Base-by-base conservation (phyloP, 1,140 invertebrate species). In the Frieseomelitta varia region DNA sequence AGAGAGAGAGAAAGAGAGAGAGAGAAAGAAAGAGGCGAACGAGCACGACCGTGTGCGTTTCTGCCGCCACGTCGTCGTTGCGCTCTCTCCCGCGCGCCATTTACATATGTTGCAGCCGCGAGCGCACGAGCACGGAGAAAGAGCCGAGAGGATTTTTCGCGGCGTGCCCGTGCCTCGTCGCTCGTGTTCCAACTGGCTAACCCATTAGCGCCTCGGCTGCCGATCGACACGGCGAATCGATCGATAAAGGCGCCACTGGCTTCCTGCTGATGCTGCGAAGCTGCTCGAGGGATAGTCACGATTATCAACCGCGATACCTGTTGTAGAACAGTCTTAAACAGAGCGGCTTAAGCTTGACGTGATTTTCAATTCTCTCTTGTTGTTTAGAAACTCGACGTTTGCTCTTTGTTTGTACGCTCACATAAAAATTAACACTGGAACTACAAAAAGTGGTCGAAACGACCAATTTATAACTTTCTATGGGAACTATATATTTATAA, bases 201-300 rank as follows among this genome's bases (percentile, higher is more conserved):
- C 83, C 89, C 89, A 89, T 90, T 90, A 90, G 88, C 88, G 80
- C 83, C 74, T 85, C 19, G 65, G 69, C 88, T 83, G 88, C 74
- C 88, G 89, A 90, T 90, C 89, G 88, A 81, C 88, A 87, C 76
- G 87, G 81, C 80, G 81, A 85, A 85, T 89, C 83, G 88, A 90
- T 90, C 89, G 89, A 90, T 90, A 90, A 90, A 90, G 86, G 85
- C 85, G 56, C 61, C 53, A 79, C 71, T 69, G 68, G 69, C 78
- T 89, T 85, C 86, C 86, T 81, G n/a, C 34, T 6, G 79, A 69
- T 79, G 63, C 79, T 21, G 6, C 24, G 4, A 27, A 27, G 4
- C 65, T 79, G 53, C 58, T 71, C 34, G 8, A 15, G 21, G 69
- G 24, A 61, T 34, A 51, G 56, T 63, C 14, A 47, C 65, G 74